These are phyloP conservation scores for Orthosia gracilis DNA, from an alignment of 2,888 invertebrate species.

Conservation along the genomic window DNA sequence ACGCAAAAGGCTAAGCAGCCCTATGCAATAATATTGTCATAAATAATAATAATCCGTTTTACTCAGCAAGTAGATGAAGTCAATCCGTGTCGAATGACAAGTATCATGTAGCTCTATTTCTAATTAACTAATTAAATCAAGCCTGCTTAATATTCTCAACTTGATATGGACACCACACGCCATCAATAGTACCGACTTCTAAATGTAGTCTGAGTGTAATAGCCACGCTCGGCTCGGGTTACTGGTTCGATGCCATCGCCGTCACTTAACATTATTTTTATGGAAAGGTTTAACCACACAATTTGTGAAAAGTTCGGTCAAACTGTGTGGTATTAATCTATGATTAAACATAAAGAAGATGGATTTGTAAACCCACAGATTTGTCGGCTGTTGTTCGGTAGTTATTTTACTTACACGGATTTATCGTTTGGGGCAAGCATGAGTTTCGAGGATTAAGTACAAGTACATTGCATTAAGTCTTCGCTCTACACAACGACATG, in stretches of 20 bases:
- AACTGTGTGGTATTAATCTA: background rate
- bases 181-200: conserved; percentile 31
- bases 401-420: too few species aligned
- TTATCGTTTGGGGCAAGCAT: too few species aligned
- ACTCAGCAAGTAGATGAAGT: background rate
- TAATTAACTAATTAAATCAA: conserved; percentile 24
- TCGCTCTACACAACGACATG: too few species aligned
- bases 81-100: background rate
- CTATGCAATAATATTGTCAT: background rate
- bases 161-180: background rate
- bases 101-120: background rate
- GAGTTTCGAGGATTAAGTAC: too few species aligned
- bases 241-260: background rate
- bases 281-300: conserved; percentile 26
- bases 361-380: too few species aligned
- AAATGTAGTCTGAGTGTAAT: conserved; percentile 8
- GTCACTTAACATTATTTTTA: conserved; percentile 8
- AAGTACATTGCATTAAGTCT: too few species aligned
- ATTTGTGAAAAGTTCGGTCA: conserved; percentile 18
- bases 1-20: background rate
- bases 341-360: too few species aligned
- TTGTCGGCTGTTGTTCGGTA: too few species aligned
- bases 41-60: background rate
- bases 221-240: conserved; percentile 18
- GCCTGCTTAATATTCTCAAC: conserved; percentile 6